phyloP scores from a whole-genome alignment of 2,888 invertebrate species.

The Plusia festucae region DNA sequence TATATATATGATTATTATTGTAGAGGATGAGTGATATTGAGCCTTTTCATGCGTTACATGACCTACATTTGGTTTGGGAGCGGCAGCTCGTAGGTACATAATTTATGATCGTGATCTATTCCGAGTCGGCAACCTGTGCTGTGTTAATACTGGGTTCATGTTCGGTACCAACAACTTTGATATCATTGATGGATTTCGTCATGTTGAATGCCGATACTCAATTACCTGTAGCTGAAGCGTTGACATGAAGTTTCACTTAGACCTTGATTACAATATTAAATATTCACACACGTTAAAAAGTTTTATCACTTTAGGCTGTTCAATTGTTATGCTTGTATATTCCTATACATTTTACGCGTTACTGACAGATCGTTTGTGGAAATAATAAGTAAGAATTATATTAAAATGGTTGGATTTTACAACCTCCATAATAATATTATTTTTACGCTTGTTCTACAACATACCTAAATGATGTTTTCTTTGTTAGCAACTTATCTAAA shows the following conservation, averaged over 20 bases:
- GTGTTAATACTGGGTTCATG: slow-evolving; percentile 32
- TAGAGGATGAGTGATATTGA: slow-evolving; percentile 32
- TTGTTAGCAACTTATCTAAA: background rate
- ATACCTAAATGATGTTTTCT: background rate
- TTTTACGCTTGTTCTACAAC: background rate
- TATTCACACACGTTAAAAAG: background rate
- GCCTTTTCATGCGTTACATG: slow-evolving; percentile 56
- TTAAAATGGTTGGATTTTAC: too few relatives aligned
- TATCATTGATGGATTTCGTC: slow-evolving; percentile 13
- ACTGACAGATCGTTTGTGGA: background rate
- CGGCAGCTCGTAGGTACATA: slow-evolving; percentile 65
- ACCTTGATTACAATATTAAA: background rate
- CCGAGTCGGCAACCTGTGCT: slow-evolving; percentile 46
- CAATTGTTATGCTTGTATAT: background rate
- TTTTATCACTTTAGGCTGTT: background rate
- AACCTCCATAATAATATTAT: too few relatives aligned
- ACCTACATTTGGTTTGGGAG: slow-evolving; percentile 67
- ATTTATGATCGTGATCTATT: slow-evolving; percentile 69
- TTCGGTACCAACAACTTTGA: slow-evolving; percentile 16
- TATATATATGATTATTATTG: slow-evolving; percentile 24
- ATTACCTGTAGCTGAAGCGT: background rate
- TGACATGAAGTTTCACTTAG: background rate
- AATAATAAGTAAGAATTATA: background rate
- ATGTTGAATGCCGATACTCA: slow-evolving; percentile 16
- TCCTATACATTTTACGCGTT: background rate